A percentile compares a stretch with the other conserved stretches of the same genome.
Evolutionary conservation across 2,888 invertebrate genomes (phyloP).

Genomic region (Chrysolina americana): DNA sequence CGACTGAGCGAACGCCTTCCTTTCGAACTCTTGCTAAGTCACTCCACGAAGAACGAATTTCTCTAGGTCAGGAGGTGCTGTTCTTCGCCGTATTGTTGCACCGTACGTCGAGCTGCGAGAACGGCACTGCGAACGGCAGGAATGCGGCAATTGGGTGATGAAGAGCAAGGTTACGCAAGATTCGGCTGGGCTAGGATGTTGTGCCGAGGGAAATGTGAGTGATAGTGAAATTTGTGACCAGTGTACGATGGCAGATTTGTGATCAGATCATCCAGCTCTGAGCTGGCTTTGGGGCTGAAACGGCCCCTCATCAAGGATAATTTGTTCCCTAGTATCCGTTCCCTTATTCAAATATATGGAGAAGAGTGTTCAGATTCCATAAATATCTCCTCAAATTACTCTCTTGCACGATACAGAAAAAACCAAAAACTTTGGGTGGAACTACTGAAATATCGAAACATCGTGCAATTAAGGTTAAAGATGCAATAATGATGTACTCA

Average conservation of each 20-base stretch:
- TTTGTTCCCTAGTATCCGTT: no score
- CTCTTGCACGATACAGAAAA: no score
- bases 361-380: no score
- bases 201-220: not conserved
- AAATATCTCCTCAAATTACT: no score
- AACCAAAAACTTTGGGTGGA: no score
- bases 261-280: no score
- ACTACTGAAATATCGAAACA: no score
- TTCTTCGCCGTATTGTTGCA: slow-evolving; percentile 60
- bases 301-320: no score
- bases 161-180: slow-evolving; percentile 45
- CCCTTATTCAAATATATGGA: no score
- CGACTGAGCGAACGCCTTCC: slow-evolving; percentile 64
- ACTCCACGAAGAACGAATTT: slow-evolving; percentile 61
- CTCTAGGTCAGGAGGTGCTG: slow-evolving; percentile 65
- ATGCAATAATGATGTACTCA: no score
- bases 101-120: slow-evolving; percentile 50
- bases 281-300: no score
- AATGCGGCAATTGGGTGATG: slow-evolving; percentile 44
- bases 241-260: not conserved
- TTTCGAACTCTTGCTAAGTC: slow-evolving; percentile 60
- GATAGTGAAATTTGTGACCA: slow-evolving; percentile 15
- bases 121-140: slow-evolving; percentile 34
- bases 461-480: no score
- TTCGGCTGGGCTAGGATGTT: slow-evolving; percentile 7